These are phyloP conservation scores for Parotia lawesii DNA, from an alignment of 2,113 vertebrate species.

Conservation along the genomic window DNA sequence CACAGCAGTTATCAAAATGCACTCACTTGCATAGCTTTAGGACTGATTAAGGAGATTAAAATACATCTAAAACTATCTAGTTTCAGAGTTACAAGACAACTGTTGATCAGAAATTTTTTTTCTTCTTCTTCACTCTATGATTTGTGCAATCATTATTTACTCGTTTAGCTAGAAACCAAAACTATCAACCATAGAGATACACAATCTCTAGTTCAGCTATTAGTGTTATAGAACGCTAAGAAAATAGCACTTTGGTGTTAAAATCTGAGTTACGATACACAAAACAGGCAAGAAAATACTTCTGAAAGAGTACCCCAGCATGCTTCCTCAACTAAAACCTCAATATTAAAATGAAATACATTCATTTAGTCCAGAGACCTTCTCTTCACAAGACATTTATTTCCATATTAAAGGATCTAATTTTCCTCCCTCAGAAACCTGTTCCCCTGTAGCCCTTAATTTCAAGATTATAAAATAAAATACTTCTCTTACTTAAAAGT, in stretches of 20 bases:
- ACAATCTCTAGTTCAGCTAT: slow-evolving; percentile 6
- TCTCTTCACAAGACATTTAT: slow-evolving; percentile 37
- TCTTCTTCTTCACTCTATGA: slow-evolving; percentile 11
- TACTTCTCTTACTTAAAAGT: not conserved
- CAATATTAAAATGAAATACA: not conserved
- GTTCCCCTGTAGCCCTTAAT: not conserved
- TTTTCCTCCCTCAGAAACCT: slow-evolving; percentile 27
- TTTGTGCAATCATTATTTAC: slow-evolving; percentile 38
- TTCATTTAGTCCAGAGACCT: not conserved
- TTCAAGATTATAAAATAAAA: slow-evolving; percentile 19
- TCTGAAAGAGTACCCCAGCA: slow-evolving; percentile 12
- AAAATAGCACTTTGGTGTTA: slow-evolving; percentile 37
- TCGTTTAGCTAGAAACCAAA: slow-evolving; percentile 50
- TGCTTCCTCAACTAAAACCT: slow-evolving; percentile 12
- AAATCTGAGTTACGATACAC: slow-evolving; percentile 30
- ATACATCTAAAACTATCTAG: slow-evolving; percentile 78
- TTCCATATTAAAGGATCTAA: slow-evolving; percentile 24
- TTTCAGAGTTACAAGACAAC: slow-evolving; percentile 72
- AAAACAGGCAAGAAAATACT: slow-evolving; percentile 25
- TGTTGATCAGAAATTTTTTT: slow-evolving; percentile 71
- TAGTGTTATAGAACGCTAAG: not conserved
- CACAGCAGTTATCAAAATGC: slow-evolving; percentile 84
- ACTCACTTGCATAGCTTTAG: slow-evolving; percentile 83
- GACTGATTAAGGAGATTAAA: slow-evolving; percentile 84
- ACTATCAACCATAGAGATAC: slow-evolving; percentile 25